Percentiles rank a stretch among this genome's conserved stretches.
phyloP scores from a whole-genome alignment of 2,888 invertebrate genomes.

The Caenorhabditis sp. region DNA sequence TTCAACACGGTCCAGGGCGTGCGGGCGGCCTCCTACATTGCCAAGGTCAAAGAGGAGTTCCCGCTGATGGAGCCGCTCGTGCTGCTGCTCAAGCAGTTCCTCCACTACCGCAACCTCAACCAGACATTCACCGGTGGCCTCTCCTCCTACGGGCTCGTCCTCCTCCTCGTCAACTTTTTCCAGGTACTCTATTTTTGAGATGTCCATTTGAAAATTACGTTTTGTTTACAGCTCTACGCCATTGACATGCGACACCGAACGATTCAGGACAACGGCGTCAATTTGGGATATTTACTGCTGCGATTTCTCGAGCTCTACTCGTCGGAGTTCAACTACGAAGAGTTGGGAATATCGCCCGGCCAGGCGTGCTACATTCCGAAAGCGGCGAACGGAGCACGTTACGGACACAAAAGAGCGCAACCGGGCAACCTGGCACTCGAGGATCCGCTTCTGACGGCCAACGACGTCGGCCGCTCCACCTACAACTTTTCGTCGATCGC shows the following conservation, averaged over 20 bases:
- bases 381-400: conserved; percentile 9
- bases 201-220: too few relatives aligned
- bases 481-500: conserved; percentile 92
- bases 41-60: conserved; percentile 81
- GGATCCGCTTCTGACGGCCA: conserved; percentile 92
- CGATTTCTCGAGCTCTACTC: conserved; percentile 81
- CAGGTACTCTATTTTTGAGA: too few relatives aligned
- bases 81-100: conserved; percentile 97
- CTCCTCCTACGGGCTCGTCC: conserved; percentile 96
- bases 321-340: conserved; percentile 90
- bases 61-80: conserved; percentile 94
- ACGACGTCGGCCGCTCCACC: conserved; percentile 97
- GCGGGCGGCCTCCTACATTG: conserved; percentile 87
- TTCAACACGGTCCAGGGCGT: conserved; percentile 99
- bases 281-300: conserved; percentile 85
- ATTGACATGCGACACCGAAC: conserved; percentile 44
- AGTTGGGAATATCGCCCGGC: conserved; percentile 82
- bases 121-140: conserved; percentile 99
- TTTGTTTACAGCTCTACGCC: conserved; percentile 66
- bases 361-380: conserved; percentile 54
- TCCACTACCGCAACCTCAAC: conserved; percentile 96
- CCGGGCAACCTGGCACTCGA: conserved; percentile 94
- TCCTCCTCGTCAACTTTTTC: conserved; percentile 96
- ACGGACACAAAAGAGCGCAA: conserved; percentile 79
- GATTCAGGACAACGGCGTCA: conserved; percentile 80